These are phyloP conservation scores for Apis florea DNA, from an alignment of 1,140 invertebrate species.

Conservation along the genomic window DNA sequence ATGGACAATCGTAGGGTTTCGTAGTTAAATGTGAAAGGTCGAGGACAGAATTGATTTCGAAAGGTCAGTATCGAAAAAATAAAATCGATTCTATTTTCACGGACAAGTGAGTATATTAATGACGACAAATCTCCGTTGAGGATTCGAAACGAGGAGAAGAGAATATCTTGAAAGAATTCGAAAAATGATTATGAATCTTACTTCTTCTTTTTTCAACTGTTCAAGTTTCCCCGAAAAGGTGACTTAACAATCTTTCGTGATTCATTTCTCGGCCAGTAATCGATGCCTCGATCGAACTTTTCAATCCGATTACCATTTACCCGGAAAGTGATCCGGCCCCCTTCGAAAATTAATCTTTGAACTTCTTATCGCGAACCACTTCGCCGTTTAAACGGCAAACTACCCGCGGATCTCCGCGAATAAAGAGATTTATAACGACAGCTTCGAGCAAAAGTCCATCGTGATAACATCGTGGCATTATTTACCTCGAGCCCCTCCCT, in stretches of 20 bases:
- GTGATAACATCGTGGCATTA: slow-evolving; percentile 11
- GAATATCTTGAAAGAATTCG: too few species aligned
- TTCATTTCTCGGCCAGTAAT: slow-evolving; percentile 26
- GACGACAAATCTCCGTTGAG: too few species aligned
- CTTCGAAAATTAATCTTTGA: slow-evolving; percentile 53
- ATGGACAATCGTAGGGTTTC: too few species aligned
- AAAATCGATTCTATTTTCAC: too few species aligned
- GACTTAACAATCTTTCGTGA: not conserved
- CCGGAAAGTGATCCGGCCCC: slow-evolving; percentile 44
- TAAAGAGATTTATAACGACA: slow-evolving; percentile 31
- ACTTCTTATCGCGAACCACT: slow-evolving; percentile 52
- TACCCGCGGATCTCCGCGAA: not conserved
- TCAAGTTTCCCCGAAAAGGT: too few species aligned
- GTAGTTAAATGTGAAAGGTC: too few species aligned
- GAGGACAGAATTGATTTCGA: too few species aligned
- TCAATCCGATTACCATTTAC: slow-evolving; percentile 53
- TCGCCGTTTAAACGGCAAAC: slow-evolving; percentile 29
- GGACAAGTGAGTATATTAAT: too few species aligned
- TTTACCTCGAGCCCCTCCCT: too few species aligned
- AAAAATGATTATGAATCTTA: not conserved
- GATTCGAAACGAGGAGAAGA: too few species aligned
- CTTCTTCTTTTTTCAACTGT: not conserved
- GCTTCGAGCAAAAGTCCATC: slow-evolving; percentile 38
- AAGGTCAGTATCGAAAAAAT: too few species aligned
- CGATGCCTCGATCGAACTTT: slow-evolving; percentile 43